Evolutionary conservation across 1,140 invertebrate genomes (phyloP).

Genomic region (Panagrolaimus sp.): DNA sequence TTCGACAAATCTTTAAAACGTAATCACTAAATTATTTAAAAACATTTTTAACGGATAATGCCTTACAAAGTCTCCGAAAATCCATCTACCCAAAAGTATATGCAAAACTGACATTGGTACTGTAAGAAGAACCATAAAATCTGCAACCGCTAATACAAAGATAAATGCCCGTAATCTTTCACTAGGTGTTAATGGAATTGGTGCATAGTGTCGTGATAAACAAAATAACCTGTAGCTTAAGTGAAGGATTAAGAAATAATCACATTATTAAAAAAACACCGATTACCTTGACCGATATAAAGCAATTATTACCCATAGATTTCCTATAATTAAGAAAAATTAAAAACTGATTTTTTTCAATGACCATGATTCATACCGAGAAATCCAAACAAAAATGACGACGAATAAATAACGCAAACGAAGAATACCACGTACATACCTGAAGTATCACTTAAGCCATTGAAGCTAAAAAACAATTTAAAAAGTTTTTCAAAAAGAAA

Average conservation of each 20-base stretch:
- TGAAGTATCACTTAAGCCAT: background rate
- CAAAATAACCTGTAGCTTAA: constrained; percentile 4
- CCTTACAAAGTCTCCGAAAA: constrained; percentile 26
- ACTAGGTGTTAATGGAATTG: constrained; percentile 11
- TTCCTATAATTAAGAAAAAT: too few relatives aligned
- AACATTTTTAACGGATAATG: background rate
- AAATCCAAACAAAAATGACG: background rate
- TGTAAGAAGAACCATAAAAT: constrained; percentile 24
- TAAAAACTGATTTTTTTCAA: too few relatives aligned
- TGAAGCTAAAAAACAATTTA: too few relatives aligned
- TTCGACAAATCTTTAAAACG: constrained; percentile 16
- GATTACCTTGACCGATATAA: constrained; percentile 2
- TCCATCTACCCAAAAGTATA: constrained; percentile 14
- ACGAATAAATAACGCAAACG: background rate
- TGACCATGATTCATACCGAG: too few relatives aligned
- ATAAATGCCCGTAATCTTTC: constrained; percentile 28
- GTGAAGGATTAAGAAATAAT: too few relatives aligned
- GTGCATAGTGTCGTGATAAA: background rate
- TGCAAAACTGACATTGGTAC: constrained; percentile 23
- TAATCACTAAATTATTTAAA: background rate
- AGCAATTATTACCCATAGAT: constrained; percentile 7
- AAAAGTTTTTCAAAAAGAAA: too few relatives aligned
- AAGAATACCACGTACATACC: background rate
- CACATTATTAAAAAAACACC: too few relatives aligned
- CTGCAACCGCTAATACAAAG: constrained; percentile 22